phyloP scores from a whole-genome alignment of 92 coral and sea anemone genomes.

The Epizoanthus fatuus region DNA sequence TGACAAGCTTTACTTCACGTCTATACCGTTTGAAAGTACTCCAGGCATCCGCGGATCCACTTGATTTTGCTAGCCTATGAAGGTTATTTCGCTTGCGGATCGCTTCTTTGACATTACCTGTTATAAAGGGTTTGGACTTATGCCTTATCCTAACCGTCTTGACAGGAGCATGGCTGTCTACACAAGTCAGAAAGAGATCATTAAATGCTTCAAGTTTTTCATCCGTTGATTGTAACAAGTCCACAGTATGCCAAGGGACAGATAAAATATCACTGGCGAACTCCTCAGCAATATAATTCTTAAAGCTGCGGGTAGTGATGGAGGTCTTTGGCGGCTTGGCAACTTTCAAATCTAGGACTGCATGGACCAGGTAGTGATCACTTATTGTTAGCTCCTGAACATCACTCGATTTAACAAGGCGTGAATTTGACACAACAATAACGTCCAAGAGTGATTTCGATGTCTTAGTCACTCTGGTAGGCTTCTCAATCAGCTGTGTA shows the following conservation, averaged over 20 bases:
- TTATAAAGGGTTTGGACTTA: not conserved
- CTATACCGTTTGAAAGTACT: not conserved
- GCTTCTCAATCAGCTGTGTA: conserved; percentile 45
- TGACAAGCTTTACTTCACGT: not conserved
- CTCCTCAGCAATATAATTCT: conserved; percentile 10
- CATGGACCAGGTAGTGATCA: conserved; percentile 58
- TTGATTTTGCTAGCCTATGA: conserved; percentile 1
- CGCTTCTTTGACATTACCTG: conserved; percentile 6
- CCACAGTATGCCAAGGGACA: conserved; percentile 30
- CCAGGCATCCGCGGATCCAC: conserved; percentile 17
- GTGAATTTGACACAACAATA: not conserved
- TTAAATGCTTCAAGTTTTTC: conserved; percentile 13
- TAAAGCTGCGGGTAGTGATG: conserved; percentile 46
- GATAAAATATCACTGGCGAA: conserved; percentile 16
- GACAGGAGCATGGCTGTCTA: conserved; percentile 26
- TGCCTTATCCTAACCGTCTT: conserved; percentile 15
- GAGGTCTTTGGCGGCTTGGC: conserved; percentile 35
- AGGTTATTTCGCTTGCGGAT: not conserved
- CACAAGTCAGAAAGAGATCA: conserved; percentile 21
- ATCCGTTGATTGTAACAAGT: conserved; percentile 8
- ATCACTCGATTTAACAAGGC: conserved; percentile 13
- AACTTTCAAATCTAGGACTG: conserved; percentile 34
- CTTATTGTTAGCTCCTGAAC: conserved; percentile 47
- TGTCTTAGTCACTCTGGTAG: conserved; percentile 52
- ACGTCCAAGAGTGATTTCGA: conserved; percentile 23